Evolutionary conservation across 2,113 vertebrate genomes (phyloP), one percentile per base, ranked within the genome.

Genomic region (Neotragus pygmaeus): DNA sequence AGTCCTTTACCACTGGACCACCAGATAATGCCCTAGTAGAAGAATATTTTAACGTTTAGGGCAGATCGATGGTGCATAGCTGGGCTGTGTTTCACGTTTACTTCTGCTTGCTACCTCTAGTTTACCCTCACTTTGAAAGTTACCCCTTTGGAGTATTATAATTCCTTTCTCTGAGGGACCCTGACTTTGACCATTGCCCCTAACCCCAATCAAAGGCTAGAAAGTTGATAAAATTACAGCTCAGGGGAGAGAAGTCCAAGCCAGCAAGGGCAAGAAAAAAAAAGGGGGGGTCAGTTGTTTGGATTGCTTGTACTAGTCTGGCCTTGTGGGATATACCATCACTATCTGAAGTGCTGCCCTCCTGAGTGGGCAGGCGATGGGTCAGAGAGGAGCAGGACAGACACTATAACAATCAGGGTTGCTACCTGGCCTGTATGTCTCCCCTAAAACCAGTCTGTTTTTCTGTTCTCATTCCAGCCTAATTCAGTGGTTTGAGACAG

Each of bases 401-500:
- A 39, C 0, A 2, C 51, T 45, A 4, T 15, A 27, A 7, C 47
- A 57, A 43, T 78, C 13, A 36, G 66, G 36, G 25, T 55, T 62
- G 6, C 75, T 62, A 1, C 39, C 60, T 84, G 36, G 21, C 2
- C 77, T 83, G 6, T 49, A 6, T 25, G 23, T 80, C 88, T 36
- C 21, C 14, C 43, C 66, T 73, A 73, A 73, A 39, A 33, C 57
- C 15, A 88, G 14, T 77, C 6, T 7, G 5, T 96, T 90, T 90
- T 95, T 89, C 88, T 81, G 89, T 93, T 97, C 33, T 98, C 57
- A 81, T 96, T 98, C 55, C 96, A 99, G 99, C 97, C 99, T 99
- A 49, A 93, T 99, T 90, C 99, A 99, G 98, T 99, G 99, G 99
- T 99, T 99, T 96, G 99, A 99, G 97, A 99, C 99, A 33, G 99